These are phyloP conservation scores for Etheostoma spectabile DNA, from an alignment of 2,113 vertebrate genomes.

Conservation along the genomic window DNA sequence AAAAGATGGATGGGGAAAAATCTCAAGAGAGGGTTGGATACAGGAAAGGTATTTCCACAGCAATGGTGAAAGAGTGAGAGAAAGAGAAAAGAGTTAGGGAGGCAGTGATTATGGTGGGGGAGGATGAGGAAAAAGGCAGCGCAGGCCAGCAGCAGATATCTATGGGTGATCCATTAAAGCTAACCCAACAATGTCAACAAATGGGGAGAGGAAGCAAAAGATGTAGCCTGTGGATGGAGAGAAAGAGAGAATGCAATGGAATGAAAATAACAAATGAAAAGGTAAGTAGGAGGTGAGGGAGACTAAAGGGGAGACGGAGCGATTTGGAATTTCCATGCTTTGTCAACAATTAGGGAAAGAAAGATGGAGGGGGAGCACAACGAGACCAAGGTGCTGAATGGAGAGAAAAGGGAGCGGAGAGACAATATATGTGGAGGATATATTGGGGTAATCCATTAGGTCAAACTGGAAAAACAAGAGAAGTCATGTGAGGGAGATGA, in stretches of 20 bases:
- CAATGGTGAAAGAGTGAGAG: slow-evolving; percentile 41
- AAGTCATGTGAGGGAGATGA: slow-evolving; percentile 19
- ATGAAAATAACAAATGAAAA: slow-evolving; percentile 49
- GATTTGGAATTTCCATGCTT: slow-evolving; percentile 52
- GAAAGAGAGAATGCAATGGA: slow-evolving; percentile 2
- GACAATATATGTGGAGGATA: slow-evolving; percentile 38
- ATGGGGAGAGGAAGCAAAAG: slow-evolving; percentile 46
- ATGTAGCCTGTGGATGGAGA: background rate
- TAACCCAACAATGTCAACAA: slow-evolving; percentile 68
- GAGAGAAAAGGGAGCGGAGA: slow-evolving; percentile 27
- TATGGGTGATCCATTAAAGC: slow-evolving; percentile 76
- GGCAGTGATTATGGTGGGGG: slow-evolving; percentile 57
- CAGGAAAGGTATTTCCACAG: slow-evolving; percentile 74
- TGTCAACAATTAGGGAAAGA: slow-evolving; percentile 63
- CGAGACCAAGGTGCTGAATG: slow-evolving; percentile 39
- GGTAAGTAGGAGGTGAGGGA: slow-evolving; percentile 48
- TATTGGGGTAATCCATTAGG: slow-evolving; percentile 56
- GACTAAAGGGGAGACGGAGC: slow-evolving; percentile 2
- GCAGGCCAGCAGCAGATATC: slow-evolving; percentile 49
- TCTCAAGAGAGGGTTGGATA: slow-evolving; percentile 61
- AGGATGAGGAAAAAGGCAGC: slow-evolving; percentile 49
- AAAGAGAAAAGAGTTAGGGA: slow-evolving; percentile 44
- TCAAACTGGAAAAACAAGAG: slow-evolving; percentile 51
- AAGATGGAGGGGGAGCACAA: slow-evolving; percentile 16
- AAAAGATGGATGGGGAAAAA: slow-evolving; percentile 74